Percentiles rank a stretch among this genome's conserved stretches.
phyloP scores from a whole-genome alignment of 2,797 vertebrate species.

The Chloroceryle inda region DNA sequence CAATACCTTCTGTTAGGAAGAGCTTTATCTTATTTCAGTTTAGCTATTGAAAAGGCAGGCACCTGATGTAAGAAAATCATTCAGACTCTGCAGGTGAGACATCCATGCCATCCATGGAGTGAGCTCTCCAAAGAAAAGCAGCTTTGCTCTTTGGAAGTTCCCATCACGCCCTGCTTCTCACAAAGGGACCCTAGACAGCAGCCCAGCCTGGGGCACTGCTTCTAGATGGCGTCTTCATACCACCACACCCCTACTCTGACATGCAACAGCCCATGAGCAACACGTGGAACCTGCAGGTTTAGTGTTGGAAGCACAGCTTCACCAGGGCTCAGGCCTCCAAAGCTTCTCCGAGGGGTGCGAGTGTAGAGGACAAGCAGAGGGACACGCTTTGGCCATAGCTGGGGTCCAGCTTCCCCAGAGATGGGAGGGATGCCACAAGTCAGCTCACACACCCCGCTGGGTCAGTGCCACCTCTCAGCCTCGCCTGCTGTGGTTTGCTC shows the following conservation, averaged over 20 bases:
- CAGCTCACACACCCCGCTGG: fast-evolving
- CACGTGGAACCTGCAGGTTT: not conserved
- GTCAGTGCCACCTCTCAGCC: not conserved
- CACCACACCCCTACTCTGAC: not conserved
- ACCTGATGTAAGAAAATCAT: not conserved
- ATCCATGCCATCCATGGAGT: fast-evolving
- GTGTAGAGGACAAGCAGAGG: not conserved
- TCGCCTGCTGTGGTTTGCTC: not conserved
- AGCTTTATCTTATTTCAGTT: not conserved
- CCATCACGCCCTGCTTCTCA: not conserved
- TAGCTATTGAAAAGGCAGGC: not conserved
- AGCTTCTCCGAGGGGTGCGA: fast-evolving
- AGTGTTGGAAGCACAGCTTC: not conserved
- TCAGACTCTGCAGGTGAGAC: not conserved
- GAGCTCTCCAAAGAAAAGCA: not conserved
- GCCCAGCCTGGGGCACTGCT: not conserved
- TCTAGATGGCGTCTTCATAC: not conserved
- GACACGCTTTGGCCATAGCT: fast-evolving
- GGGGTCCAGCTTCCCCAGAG: not conserved
- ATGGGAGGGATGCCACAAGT: not conserved
- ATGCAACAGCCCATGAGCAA: too few relatives aligned
- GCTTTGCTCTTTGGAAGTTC: not conserved
- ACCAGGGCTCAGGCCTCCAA: not conserved
- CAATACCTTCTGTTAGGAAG: not conserved
- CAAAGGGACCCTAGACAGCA: not conserved